phyloP scores from a whole-genome alignment of 2,797 vertebrate species.

The Podargus strigoides region DNA sequence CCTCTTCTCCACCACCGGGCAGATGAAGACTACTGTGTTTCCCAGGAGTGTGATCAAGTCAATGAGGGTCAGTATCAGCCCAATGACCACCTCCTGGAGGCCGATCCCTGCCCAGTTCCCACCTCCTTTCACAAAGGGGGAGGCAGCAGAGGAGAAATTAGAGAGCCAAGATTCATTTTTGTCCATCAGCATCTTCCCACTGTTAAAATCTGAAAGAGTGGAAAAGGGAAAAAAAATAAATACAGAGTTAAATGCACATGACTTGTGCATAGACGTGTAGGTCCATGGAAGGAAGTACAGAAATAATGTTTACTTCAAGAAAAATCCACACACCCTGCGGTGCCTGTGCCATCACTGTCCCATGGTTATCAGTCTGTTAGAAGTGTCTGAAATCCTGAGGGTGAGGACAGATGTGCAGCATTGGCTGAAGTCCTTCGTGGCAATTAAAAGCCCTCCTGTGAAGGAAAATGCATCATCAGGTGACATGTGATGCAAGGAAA shows the following conservation, averaged over 20 bases:
- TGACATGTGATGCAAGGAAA: not conserved
- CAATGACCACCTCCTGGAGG: slow-evolving; percentile 56
- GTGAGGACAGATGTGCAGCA: not conserved
- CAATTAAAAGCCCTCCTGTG: not conserved
- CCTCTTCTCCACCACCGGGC: slow-evolving; percentile 68
- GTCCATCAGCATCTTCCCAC: slow-evolving; percentile 39
- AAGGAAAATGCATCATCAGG: not conserved
- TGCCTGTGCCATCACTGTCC: not conserved
- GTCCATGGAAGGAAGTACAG: not conserved
- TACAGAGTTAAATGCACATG: not conserved
- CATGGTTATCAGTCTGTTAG: not conserved
- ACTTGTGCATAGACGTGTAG: not conserved
- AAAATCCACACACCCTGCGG: not conserved
- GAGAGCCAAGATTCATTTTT: slow-evolving; percentile 41
- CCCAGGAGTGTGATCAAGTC: slow-evolving; percentile 70
- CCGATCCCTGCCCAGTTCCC: not conserved
- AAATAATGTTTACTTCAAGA: not conserved
- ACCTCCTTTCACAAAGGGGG: slow-evolving; percentile 10
- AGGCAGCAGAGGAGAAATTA: slow-evolving; percentile 50
- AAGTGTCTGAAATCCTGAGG: not conserved
- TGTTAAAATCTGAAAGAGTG: not conserved
- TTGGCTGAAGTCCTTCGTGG: not conserved
- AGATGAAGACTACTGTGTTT: slow-evolving; percentile 67
- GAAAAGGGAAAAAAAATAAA: not conserved
- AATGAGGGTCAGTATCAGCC: slow-evolving; percentile 62